A percentile compares a stretch with the other conserved stretches of the same genome.
These are phyloP conservation scores for Acronicta aceris DNA, from an alignment of 2,888 invertebrate species.

Conservation along the genomic window DNA sequence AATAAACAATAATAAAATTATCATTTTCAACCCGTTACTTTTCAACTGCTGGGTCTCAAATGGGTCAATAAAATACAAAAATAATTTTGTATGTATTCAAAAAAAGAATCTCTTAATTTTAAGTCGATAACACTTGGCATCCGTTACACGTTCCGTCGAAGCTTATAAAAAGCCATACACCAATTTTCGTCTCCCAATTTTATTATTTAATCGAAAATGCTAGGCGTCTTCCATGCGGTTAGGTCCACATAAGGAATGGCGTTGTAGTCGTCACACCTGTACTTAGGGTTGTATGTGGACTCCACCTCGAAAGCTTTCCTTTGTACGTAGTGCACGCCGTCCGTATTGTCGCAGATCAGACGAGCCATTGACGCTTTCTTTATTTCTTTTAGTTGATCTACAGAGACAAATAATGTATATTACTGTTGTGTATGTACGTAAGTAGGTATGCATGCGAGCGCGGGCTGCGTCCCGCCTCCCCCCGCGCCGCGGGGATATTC, in stretches of 20 bases:
- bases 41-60: too few species aligned
- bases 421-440: too few species aligned
- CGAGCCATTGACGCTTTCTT: conserved; percentile 94
- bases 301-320: conserved; percentile 91
- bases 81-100: too few species aligned
- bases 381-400: conserved; percentile 93
- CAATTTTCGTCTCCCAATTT: not conserved
- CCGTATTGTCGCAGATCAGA: conserved; percentile 94
- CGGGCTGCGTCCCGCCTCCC: too few species aligned
- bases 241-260: conserved; percentile 83
- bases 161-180: too few species aligned
- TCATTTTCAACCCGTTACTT: too few species aligned
- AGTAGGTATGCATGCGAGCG: too few species aligned
- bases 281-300: conserved; percentile 82
- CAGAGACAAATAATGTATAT: conserved; percentile 23
- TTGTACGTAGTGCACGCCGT: conserved; percentile 91
- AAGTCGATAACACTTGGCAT: not conserved
- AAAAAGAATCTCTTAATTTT: too few species aligned
- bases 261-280: conserved; percentile 75
- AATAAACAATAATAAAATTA: too few species aligned
- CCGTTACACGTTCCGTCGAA: not conserved
- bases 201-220: conserved; percentile 56
- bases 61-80: too few species aligned
- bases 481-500: too few species aligned
- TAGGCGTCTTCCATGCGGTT: conserved; percentile 82